Percentiles rank a stretch among this genome's conserved stretches.
phyloP scores from a whole-genome alignment of 1,140 invertebrate genomes.

The Drosophila bifasciata region DNA sequence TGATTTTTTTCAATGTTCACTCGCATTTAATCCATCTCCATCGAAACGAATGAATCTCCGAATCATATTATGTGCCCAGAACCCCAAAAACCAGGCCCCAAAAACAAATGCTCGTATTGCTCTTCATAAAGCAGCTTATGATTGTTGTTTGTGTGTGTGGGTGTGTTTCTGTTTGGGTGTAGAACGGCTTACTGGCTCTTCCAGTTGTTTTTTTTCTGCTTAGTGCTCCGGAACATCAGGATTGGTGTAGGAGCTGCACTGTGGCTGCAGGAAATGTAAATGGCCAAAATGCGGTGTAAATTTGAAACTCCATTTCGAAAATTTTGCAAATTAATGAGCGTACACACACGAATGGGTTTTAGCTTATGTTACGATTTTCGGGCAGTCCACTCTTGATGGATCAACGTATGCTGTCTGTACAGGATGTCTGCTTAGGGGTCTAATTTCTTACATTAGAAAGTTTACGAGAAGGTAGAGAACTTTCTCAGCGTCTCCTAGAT shows the following conservation, averaged over 20 bases:
- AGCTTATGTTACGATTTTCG: too few relatives aligned
- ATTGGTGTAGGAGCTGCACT: neutral
- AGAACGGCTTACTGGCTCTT: neutral
- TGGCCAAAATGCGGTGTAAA: constrained; percentile 6
- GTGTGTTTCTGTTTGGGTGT: constrained; percentile 12
- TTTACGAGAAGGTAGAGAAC: too few relatives aligned
- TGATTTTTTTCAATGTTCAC: constrained; percentile 49
- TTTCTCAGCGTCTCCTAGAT: too few relatives aligned
- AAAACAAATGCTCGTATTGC: constrained; percentile 38
- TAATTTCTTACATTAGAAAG: too few relatives aligned
- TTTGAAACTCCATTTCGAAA: neutral
- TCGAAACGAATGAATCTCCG: constrained; percentile 47
- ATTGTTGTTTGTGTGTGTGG: constrained; percentile 25
- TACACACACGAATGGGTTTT: neutral
- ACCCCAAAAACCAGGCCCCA: neutral
- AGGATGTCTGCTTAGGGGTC: too few relatives aligned
- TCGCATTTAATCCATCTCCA: constrained; percentile 53
- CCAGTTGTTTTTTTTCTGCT: neutral
- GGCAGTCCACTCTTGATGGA: too few relatives aligned
- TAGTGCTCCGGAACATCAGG: neutral
- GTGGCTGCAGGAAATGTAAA: constrained; percentile 9
- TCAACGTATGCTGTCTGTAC: too few relatives aligned
- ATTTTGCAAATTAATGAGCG: constrained; percentile 18
- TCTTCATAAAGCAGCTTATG: constrained; percentile 51
- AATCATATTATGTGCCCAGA: constrained; percentile 41